These are phyloP conservation scores for Chelonoidis abingdonii DNA, from an alignment of 2,113 vertebrate genomes.

Conservation along the genomic window DNA sequence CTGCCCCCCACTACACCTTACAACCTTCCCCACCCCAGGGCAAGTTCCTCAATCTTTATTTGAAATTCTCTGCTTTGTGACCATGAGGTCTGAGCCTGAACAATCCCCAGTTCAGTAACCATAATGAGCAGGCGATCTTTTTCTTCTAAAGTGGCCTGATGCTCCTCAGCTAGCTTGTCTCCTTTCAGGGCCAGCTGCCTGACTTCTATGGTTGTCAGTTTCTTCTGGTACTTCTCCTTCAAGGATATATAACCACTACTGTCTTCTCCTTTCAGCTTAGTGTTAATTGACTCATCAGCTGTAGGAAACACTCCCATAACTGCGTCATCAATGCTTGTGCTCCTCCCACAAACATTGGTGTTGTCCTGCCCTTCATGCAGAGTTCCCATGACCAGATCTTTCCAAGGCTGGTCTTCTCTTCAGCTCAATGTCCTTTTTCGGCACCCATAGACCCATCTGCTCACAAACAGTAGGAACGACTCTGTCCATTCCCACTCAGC, in stretches of 20 bases:
- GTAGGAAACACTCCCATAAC: background rate
- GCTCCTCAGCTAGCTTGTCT: background rate
- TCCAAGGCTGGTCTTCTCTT: background rate
- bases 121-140: background rate
- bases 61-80: background rate
- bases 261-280: too few relatives aligned
- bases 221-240: background rate
- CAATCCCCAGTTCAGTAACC: background rate
- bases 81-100: background rate
- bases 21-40: background rate
- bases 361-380: background rate
- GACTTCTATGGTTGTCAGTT: background rate
- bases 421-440: background rate
- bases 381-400: background rate
- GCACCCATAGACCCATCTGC: too few relatives aligned
- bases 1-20: background rate
- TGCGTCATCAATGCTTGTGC: background rate
- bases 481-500: too few relatives aligned
- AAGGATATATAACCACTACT: too few relatives aligned
- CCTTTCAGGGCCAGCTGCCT: background rate
- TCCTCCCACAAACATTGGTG: background rate
- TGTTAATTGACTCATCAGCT: background rate
- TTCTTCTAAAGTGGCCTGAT: background rate
- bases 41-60: background rate
- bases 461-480: too few relatives aligned